phyloP scores from a whole-genome alignment of 1,140 invertebrate species.

The Bradysia coprophila region DNA sequence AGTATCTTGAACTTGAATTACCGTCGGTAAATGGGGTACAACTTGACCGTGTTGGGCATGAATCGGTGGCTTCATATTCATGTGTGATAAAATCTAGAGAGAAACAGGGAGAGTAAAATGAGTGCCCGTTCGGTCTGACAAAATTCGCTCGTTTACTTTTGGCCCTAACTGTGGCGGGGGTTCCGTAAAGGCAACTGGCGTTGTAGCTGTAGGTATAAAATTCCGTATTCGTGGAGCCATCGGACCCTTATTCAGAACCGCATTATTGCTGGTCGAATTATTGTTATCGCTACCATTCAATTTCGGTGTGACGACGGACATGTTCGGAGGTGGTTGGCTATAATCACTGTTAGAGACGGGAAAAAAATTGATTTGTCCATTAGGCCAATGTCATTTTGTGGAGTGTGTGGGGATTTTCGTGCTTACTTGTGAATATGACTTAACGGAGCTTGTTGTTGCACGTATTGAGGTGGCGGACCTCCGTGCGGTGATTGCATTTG shows the following conservation, averaged over 20 bases:
- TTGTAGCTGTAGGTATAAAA: conserved; percentile 9
- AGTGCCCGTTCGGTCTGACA: no score
- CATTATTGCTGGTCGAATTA: conserved; percentile 10
- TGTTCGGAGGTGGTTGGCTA: not conserved
- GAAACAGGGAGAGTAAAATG: no score
- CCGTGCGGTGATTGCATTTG: conserved; percentile 8
- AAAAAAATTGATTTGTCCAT: no score
- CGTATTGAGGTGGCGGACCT: conserved; percentile 11
- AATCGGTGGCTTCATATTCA: conserved; percentile 8
- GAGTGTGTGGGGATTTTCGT: no score
- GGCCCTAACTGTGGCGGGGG: not conserved
- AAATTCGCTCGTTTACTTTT: not conserved
- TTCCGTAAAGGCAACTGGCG: not conserved
- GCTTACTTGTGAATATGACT: not conserved
- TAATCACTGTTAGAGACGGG: not conserved
- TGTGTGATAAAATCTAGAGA: no score
- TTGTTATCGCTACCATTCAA: conserved; percentile 16
- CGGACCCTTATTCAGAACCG: conserved; percentile 4
- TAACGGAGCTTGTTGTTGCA: not conserved
- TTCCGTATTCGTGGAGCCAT: conserved; percentile 17
- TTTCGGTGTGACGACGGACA: conserved; percentile 8
- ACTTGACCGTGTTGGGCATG: conserved; percentile 4
- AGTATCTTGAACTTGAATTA: not conserved
- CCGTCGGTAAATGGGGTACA: not conserved
- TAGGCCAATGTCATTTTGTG: no score